Base-by-base conservation (phyloP, 2,797 vertebrate species). In the Corythornis leucogaster region DNA sequence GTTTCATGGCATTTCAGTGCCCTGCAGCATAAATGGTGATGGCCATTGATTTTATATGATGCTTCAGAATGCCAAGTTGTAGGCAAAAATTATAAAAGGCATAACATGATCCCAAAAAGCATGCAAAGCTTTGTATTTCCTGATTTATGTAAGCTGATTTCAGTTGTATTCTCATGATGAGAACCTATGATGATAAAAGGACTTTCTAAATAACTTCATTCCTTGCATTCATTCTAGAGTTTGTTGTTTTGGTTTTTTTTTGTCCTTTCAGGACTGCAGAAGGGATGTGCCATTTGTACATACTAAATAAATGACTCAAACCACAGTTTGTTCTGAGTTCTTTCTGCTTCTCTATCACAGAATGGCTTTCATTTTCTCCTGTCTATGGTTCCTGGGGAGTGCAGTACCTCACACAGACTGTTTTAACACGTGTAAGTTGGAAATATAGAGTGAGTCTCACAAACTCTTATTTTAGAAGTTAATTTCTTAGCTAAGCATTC, bases 21-120 rank as follows among this genome's bases (percentile, higher is more conserved):
- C 43, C 43, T 43, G 42, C 18, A 77, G 35, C 55, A 13, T 0
- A 8, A 85, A 67, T 42, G 21, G 85, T 68, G 71, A 82, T 93
- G 61, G 78, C 42, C 0, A 0, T 51, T 80, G 63, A 42, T 91
- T 92, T 90, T 87, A 70, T 30, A 51, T 33, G 51, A 59, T 48
- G 30, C 17, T 80, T 93, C 79, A 71, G 62, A 80, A 45, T 85
- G 75, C 40, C 61, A 82, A 82, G 46, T 53, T 90, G n/a, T 83
- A 84, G 91, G 89, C 62, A 94, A 59, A 91, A 87, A 68, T 48
- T 63, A 25, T 76, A 76, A 89, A 82, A 94, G 55, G 30, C 38
- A 38, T 48, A 68, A 50, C 58, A 30, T 1, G 0, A 25, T 67
- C 64, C 55, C 78, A 86, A 78, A 92, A 40, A 58, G n/a, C 42